A percentile compares a stretch with the other conserved stretches of the same genome.
phyloP scores from a whole-genome alignment of 2,113 vertebrate genomes.

The Arenaria interpres region DNA sequence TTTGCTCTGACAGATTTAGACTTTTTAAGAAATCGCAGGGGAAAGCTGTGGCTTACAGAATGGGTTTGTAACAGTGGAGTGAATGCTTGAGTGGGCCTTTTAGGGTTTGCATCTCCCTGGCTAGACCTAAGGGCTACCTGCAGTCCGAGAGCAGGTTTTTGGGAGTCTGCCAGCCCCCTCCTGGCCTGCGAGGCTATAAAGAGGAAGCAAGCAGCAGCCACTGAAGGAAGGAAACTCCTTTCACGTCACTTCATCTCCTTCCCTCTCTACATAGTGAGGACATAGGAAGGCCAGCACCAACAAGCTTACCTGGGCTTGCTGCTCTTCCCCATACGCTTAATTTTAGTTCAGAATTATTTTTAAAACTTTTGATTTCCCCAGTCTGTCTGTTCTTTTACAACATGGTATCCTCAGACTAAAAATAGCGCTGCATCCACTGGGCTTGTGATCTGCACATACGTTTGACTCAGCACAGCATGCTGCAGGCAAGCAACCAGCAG shows the following conservation, averaged over 20 bases:
- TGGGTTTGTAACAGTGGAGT: background rate
- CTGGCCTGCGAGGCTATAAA: background rate
- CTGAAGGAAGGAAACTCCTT: background rate
- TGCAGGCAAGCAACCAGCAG: slow-evolving; percentile 50
- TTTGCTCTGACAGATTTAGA: background rate
- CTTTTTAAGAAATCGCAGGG: background rate
- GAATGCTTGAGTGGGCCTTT: background rate
- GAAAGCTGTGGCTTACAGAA: background rate
- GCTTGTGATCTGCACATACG: slow-evolving; percentile 59
- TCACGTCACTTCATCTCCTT: background rate
- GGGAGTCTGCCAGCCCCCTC: background rate
- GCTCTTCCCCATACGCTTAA: background rate
- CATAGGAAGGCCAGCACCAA: background rate
- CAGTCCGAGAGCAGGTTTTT: background rate
- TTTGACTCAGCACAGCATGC: slow-evolving; percentile 66
- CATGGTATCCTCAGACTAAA: slow-evolving; percentile 45
- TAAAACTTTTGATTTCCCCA: slow-evolving; percentile 20
- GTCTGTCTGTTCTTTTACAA: background rate
- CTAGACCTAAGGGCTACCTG: background rate
- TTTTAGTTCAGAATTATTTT: slow-evolving; percentile 47
- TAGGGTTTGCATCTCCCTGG: background rate
- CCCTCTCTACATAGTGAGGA: background rate
- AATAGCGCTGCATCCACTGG: slow-evolving; percentile 44
- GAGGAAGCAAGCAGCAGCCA: background rate
- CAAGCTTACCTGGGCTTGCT: background rate